These are phyloP conservation scores for Scaptomyza graminum DNA, from an alignment of 1,140 invertebrate genomes.

Conservation along the genomic window DNA sequence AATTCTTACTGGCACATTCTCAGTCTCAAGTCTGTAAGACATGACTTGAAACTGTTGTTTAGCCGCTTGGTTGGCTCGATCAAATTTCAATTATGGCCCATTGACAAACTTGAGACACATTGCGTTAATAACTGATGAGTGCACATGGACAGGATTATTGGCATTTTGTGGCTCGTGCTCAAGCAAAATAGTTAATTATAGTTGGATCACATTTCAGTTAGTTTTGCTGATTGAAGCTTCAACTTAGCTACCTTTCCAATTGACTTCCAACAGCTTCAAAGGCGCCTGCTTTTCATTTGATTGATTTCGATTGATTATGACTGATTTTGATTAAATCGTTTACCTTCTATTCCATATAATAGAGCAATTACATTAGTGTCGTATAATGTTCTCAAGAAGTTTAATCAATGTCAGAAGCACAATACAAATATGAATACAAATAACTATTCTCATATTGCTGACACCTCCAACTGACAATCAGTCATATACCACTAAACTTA, in stretches of 20 bases:
- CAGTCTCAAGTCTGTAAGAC: slow-evolving; percentile 13
- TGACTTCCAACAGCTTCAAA: background rate
- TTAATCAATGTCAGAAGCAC: background rate
- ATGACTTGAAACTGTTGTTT: slow-evolving; percentile 20
- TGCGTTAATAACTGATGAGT: slow-evolving; percentile 45
- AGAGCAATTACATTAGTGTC: background rate
- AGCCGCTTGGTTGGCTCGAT: slow-evolving; percentile 34
- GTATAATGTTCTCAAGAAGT: background rate
- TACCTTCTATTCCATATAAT: too few relatives aligned
- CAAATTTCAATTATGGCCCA: slow-evolving; percentile 26
- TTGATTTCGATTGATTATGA: slow-evolving; percentile 12
- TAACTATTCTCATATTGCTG: background rate
- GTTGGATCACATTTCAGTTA: slow-evolving; percentile 37
- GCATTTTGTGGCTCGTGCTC: slow-evolving; percentile 34
- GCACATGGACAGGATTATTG: slow-evolving; percentile 16
- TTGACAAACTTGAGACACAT: slow-evolving; percentile 44
- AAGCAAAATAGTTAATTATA: slow-evolving; percentile 32
- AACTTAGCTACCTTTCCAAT: background rate
- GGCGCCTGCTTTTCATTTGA: slow-evolving; percentile 1
- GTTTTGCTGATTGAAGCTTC: background rate
- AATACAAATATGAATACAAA: background rate
- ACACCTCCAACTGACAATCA: slow-evolving; percentile 32
- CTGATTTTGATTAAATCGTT: background rate
- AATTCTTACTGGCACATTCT: slow-evolving; percentile 17
- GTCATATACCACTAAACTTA: slow-evolving; percentile 28